Conservation (phyloP, 2,888 invertebrate species). For the Ophion ellenae region DNA sequence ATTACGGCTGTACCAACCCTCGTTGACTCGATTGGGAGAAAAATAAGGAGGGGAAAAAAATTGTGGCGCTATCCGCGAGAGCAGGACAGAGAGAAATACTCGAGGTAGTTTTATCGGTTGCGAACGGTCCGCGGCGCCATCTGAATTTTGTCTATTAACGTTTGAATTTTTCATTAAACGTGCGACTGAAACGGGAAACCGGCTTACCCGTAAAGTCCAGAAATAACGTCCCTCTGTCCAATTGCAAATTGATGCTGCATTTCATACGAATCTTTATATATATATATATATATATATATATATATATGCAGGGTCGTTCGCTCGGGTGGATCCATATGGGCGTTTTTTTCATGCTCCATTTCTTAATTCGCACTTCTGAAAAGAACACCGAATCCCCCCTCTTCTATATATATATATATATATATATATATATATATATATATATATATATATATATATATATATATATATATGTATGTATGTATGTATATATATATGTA, state of each 20-base stretch:
- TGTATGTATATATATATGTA: too few species aligned
- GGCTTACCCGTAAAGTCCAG: not conserved
- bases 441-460: too few species aligned
- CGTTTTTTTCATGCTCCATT: not conserved
- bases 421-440: too few species aligned
- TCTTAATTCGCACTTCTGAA: not conserved
- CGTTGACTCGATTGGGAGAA: conserved; percentile 40
- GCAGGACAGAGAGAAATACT: not conserved
- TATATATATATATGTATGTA: too few species aligned
- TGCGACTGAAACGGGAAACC: not conserved
- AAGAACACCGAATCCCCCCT: not conserved
- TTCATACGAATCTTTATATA: too few species aligned
- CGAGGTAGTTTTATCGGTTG: conserved; percentile 23
- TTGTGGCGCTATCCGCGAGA: not conserved
- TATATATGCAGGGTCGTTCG: not conserved
- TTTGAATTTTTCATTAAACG: conserved; percentile 37
- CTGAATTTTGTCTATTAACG: conserved; percentile 4
- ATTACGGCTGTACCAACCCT: conserved; percentile 10
- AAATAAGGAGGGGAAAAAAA: not conserved
- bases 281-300: not conserved
- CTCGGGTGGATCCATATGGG: not conserved
- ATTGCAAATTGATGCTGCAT: not conserved
- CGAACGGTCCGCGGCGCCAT: not conserved
- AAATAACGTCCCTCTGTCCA: not conserved
- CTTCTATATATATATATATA: too few species aligned